Evolutionary conservation across 2,888 invertebrate species (phyloP).

Genomic region (Griposia aprilina): DNA sequence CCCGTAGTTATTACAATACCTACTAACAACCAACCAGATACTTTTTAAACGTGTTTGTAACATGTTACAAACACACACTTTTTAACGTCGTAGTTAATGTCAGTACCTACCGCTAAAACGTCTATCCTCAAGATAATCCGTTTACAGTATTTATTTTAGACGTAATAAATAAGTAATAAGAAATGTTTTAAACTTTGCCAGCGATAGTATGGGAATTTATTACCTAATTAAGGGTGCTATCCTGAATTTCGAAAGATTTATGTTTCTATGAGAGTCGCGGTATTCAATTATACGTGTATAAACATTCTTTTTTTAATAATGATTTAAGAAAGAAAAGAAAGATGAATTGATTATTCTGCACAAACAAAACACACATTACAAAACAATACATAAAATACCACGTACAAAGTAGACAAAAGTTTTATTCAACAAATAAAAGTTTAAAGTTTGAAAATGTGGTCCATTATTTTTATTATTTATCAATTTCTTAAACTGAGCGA

Average conservation of each 20-base stretch:
- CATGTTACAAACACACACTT: no score
- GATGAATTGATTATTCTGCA: background rate
- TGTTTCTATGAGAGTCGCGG: background rate
- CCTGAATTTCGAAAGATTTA: slow-evolving; percentile 36
- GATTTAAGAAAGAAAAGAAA: background rate
- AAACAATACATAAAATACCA: background rate
- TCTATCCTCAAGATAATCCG: background rate
- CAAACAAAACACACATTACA: background rate
- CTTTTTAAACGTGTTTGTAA: no score
- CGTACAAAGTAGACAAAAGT: background rate
- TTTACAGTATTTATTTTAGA: background rate
- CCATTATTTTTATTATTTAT: background rate
- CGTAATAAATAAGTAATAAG: slow-evolving; percentile 9
- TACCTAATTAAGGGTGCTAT: slow-evolving; percentile 12
- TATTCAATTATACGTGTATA: background rate
- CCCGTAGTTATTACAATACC: no score
- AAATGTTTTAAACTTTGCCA: slow-evolving; percentile 16
- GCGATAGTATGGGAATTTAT: slow-evolving; percentile 21
- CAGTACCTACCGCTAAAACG: background rate
- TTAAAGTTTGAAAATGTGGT: background rate
- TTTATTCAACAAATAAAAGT: background rate
- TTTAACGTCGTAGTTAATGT: no score
- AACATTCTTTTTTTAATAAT: background rate
- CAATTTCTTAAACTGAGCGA: background rate
- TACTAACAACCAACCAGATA: no score